Evolutionary conservation across 2,113 vertebrate species (phyloP), one percentile per base, ranked within the genome.

Genomic region (Gasterosteus nipponicus): DNA sequence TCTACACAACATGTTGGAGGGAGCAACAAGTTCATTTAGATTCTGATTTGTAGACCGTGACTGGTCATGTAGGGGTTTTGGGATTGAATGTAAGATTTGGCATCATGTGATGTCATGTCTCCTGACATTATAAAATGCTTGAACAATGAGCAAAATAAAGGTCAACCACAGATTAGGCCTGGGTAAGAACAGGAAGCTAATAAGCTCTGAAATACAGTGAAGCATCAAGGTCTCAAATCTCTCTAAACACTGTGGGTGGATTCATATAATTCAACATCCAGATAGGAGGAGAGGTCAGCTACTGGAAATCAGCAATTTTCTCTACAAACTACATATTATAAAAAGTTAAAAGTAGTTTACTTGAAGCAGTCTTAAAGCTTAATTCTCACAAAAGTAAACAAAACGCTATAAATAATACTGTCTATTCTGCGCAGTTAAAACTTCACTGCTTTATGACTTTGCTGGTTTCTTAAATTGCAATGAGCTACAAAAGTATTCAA

Each of bases 141-240:
- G 3, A 57, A 47, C n/a, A 77, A 57, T 51, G 19, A 60, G 51
- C 6, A 0, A 11, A 77, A 57, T 70, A 70, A 63, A 39, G 31
- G 59, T 57, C 59, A 69, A 35, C 26, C 58, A 29, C 46, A 22
- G 56, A 16, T 12, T 46, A 10, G 44, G 56, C 38, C 29, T 64
- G 41, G 26, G 19, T 0, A 2, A 47, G 59, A 47, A 47, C 19
- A 31, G 16, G 51, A n/a, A 70, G 11, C n/a, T 12, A 47, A 33
- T 59, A 35, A 61, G 33, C 44, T 39, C 33, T 61, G 7, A 68
- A 60, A 42, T 42, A 68, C 19, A 44, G 29, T 12, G 35, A 69
- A 69, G 58, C 69, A 38, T 31, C 0, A 1, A 35, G 19, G 3
- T 42, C 38, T 65, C 10, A 35, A 42, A 74, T 65, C 49, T n/a